A percentile compares a stretch with the other conserved stretches of the same genome.
Evolutionary conservation across 1,140 invertebrate species (phyloP).

Genomic region (Heliconius congener): DNA sequence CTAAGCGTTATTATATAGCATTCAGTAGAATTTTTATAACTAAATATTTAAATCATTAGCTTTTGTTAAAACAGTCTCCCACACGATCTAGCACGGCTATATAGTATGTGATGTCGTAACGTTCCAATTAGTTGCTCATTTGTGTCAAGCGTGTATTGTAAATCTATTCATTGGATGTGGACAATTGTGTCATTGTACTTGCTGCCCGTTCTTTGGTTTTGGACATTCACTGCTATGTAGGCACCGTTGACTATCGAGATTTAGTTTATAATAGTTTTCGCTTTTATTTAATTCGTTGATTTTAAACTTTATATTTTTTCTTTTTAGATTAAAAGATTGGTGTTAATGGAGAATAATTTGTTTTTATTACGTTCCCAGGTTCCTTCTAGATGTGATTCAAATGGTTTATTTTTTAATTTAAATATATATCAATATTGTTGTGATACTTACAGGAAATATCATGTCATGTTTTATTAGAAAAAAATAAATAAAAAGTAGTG

Average conservation of each 20-base stretch:
- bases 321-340: background rate
- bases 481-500: too few species aligned
- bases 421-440: too few species aligned
- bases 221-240: slow-evolving; percentile 51
- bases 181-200: slow-evolving; percentile 73
- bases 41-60: slow-evolving; percentile 28
- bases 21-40: background rate
- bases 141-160: slow-evolving; percentile 76
- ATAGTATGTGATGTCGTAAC: slow-evolving; percentile 66
- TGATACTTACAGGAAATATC: too few species aligned
- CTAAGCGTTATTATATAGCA: background rate
- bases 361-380: too few species aligned
- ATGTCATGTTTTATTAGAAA: too few species aligned
- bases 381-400: too few species aligned
- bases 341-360: too few species aligned
- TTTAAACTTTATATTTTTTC: background rate
- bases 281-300: slow-evolving; percentile 23
- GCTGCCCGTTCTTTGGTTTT: slow-evolving; percentile 61
- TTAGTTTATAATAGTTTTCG: slow-evolving; percentile 33
- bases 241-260: slow-evolving; percentile 29
- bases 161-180: slow-evolving; percentile 71
- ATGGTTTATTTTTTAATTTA: too few species aligned
- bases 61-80: slow-evolving; percentile 49
- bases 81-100: slow-evolving; percentile 60
- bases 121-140: slow-evolving; percentile 79